Conservation (phyloP, 64 coral and sea anemone genomes). For the Trachythela sp. region DNA sequence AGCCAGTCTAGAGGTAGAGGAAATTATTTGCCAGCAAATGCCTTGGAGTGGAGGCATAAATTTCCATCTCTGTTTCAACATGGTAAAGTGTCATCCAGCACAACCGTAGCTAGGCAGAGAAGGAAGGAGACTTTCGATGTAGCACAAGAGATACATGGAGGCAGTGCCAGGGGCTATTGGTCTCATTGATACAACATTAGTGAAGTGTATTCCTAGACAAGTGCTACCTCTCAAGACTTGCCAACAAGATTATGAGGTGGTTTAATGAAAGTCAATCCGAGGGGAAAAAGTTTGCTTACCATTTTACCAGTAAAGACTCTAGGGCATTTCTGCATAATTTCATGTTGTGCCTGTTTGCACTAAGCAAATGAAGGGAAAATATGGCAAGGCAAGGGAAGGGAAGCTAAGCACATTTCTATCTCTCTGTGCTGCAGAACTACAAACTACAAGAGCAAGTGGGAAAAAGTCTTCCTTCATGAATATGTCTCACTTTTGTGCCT, state of each 20-base stretch:
- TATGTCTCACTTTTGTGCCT: constrained; percentile 12
- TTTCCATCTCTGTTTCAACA: not conserved
- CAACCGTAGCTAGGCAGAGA: not conserved
- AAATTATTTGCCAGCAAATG: not conserved
- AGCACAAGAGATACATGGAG: constrained; percentile 50
- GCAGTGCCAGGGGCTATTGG: constrained; percentile 43
- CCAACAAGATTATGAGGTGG: constrained; percentile 31
- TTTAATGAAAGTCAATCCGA: constrained; percentile 24
- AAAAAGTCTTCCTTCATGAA: not conserved
- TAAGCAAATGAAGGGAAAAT: constrained; percentile 1
- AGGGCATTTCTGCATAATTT: constrained; percentile 17
- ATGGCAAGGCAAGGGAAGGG: not conserved
- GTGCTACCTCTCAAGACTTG: constrained; percentile 20
- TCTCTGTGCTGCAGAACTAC: not conserved
- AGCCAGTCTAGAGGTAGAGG: not conserved
- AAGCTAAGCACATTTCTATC: constrained; percentile 5
- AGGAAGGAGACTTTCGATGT: constrained; percentile 32
- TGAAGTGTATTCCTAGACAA: constrained; percentile 23
- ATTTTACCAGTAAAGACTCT: constrained; percentile 34
- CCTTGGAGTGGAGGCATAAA: not conserved
- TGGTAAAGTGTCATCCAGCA: not conserved
- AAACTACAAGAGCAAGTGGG: not conserved
- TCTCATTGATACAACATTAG: constrained; percentile 33
- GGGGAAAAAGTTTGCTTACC: constrained; percentile 43
- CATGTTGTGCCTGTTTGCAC: not conserved